These are phyloP conservation scores for Aleiodes leptofemur DNA, from an alignment of 2,888 invertebrate species.

Conservation along the genomic window DNA sequence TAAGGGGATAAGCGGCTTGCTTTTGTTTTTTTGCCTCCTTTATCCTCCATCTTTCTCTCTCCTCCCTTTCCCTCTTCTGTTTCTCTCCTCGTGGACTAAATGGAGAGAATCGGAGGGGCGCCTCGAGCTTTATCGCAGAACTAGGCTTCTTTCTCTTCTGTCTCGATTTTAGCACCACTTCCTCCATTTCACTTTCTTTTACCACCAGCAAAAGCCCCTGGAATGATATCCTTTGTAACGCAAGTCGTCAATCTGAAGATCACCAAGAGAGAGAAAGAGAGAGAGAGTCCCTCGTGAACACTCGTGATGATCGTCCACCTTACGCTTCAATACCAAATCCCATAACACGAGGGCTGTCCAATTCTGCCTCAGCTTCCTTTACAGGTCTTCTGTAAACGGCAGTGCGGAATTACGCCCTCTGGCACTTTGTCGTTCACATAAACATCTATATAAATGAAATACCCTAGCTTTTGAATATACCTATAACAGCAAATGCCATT, in stretches of 20 bases:
- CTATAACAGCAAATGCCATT: not conserved
- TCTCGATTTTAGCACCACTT: slow-evolving; percentile 30
- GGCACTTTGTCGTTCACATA: slow-evolving; percentile 35
- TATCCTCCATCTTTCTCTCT: not conserved
- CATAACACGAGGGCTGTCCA: not conserved
- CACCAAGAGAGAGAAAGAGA: not conserved
- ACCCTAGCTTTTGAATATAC: not conserved
- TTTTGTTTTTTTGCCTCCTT: slow-evolving; percentile 27
- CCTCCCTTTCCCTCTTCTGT: not conserved
- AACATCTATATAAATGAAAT: slow-evolving; percentile 3
- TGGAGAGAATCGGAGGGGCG: slow-evolving; percentile 5
- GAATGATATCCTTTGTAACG: slow-evolving; percentile 14
- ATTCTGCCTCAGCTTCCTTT: not conserved
- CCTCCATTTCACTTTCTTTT: slow-evolving; percentile 1
- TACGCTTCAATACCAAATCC: slow-evolving; percentile 24
- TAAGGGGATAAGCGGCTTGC: slow-evolving; percentile 53
- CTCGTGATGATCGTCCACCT: slow-evolving; percentile 31
- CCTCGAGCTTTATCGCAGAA: slow-evolving; percentile 13
- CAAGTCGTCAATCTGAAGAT: slow-evolving; percentile 31
- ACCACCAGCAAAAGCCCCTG: not conserved
- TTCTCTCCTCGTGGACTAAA: no score
- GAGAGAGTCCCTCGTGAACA: slow-evolving; percentile 21
- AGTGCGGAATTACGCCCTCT: slow-evolving; percentile 17
- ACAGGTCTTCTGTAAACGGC: slow-evolving; percentile 13
- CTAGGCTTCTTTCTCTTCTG: slow-evolving; percentile 15